Base-by-base conservation (phyloP, 2,888 invertebrate genomes). In the Polyommatus iphigenia region DNA sequence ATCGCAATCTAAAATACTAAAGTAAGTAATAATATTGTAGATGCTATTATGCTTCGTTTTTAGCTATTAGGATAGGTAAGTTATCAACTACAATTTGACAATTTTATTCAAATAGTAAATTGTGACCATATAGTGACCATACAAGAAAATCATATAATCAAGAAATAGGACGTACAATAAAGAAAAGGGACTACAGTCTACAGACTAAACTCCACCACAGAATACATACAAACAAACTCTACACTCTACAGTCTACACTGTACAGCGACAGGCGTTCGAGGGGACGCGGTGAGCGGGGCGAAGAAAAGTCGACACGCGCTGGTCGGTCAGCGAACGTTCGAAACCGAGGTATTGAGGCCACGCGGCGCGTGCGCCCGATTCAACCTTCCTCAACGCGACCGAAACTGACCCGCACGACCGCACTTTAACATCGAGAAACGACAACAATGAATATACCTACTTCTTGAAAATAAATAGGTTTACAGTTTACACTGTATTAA, bases 331-430 rank as follows among this genome's bases (percentile, higher is more conserved):
- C 91, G 93, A 93, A 92, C 93, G 93, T 87, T 88, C 87, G 92
- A 84, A 93, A 92, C 91, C 93, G 84, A 84, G 83, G 90, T 90
- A 79, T 62, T 85, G 91, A 91, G 91, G 93, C 94, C 89, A 82
- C 83, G 79, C 87, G 89, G 91, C 92, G 91, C 92, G 92, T 92
- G 93, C 91, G 91, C 89, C 91, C 93, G 91, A 91, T 92, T 92
- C 93, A 93, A 93, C 94, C 94, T 94, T 93, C 93, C 94, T 93
- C 94, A 94, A 94, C 86, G 91, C 92, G 93, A 93, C 94, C 93
- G 93, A 93, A 89, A 89, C 93, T 94, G 93, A 93, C 93, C 93
- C 90, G 91, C 91, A 18, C 67, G 29, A 87, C 86, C 84, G 82
- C 84, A 84, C 81, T 84, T 83, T 83, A 84, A 85, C 87, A 86